Evolutionary conservation across 2,797 vertebrate species (phyloP).

Genomic region (Pelobates cultripes): DNA sequence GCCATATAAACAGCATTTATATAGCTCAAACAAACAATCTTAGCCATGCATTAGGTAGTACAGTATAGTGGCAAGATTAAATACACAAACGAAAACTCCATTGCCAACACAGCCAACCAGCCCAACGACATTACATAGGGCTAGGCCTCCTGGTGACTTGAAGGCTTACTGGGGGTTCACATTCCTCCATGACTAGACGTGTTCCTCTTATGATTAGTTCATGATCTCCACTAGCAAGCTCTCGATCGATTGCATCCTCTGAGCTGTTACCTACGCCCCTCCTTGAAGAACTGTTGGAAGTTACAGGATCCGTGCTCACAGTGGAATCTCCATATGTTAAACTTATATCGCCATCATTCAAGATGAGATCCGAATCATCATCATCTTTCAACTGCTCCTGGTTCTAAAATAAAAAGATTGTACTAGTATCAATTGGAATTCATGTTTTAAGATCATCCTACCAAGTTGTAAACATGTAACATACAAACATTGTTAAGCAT

Average conservation of each 20-base stretch:
- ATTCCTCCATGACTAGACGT: constrained; percentile 94
- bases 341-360: constrained; percentile 90
- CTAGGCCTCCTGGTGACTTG: constrained; percentile 72
- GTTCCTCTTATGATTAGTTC: constrained; percentile 94
- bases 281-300: constrained; percentile 61
- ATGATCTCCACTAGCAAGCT: constrained; percentile 86
- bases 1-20: constrained; percentile 80
- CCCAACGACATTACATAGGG: constrained; percentile 66
- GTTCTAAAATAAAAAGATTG: constrained; percentile 73
- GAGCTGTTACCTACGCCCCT: constrained; percentile 71
- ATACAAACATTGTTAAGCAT: too few relatives aligned
- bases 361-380: constrained; percentile 94
- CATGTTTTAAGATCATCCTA: too few relatives aligned
- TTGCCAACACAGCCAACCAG: constrained; percentile 58
- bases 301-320: constrained; percentile 78
- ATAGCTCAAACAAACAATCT: constrained; percentile 72
- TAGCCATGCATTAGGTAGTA: constrained; percentile 80
- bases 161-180: constrained; percentile 84
- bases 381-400: constrained; percentile 88
- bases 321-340: constrained; percentile 91
- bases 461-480: too few relatives aligned
- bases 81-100: constrained; percentile 66
- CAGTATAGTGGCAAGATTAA: constrained; percentile 71
- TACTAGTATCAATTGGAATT: too few relatives aligned
- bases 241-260: constrained; percentile 84